phyloP scores from a whole-genome alignment of 1,140 invertebrate genomes.

The Megathymus violae region DNA sequence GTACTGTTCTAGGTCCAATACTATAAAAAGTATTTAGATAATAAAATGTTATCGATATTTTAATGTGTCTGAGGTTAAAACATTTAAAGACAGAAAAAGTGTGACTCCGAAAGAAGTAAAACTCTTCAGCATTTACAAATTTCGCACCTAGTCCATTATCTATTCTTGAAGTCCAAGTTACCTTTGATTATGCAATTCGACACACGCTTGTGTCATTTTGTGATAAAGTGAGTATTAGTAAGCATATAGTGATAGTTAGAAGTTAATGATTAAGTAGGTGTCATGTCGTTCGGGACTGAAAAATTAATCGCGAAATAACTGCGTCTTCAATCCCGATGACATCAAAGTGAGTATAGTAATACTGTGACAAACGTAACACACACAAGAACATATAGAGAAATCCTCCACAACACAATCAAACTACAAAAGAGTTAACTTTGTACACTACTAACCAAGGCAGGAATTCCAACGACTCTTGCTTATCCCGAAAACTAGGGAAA shows the following conservation, averaged over 20 bases:
- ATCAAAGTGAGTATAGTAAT: background rate
- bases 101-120: constrained; percentile 54
- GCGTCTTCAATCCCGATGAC: constrained; percentile 8
- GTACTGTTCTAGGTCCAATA: too few relatives aligned
- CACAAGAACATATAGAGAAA: constrained; percentile 41
- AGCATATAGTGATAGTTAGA: constrained; percentile 45
- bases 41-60: too few relatives aligned
- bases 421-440: constrained; percentile 69
- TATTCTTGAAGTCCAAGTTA: constrained; percentile 83
- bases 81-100: constrained; percentile 46
- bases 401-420: constrained; percentile 50
- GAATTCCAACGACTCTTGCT: constrained; percentile 88
- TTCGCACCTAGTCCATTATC: constrained; percentile 78
- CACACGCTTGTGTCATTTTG: constrained; percentile 51
- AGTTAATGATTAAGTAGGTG: constrained; percentile 10
- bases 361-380: constrained; percentile 18
- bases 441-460: constrained; percentile 88
- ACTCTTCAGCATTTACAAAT: constrained; percentile 73
- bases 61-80: background rate
- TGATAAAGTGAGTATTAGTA: constrained; percentile 71
- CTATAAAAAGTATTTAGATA: too few relatives aligned
- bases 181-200: constrained; percentile 51
- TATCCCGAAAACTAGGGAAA: constrained; percentile 88
- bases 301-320: background rate
- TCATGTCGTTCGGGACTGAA: constrained; percentile 14